phyloP scores from a whole-genome alignment of 2,888 invertebrate species.

The Tinea pellionella region DNA sequence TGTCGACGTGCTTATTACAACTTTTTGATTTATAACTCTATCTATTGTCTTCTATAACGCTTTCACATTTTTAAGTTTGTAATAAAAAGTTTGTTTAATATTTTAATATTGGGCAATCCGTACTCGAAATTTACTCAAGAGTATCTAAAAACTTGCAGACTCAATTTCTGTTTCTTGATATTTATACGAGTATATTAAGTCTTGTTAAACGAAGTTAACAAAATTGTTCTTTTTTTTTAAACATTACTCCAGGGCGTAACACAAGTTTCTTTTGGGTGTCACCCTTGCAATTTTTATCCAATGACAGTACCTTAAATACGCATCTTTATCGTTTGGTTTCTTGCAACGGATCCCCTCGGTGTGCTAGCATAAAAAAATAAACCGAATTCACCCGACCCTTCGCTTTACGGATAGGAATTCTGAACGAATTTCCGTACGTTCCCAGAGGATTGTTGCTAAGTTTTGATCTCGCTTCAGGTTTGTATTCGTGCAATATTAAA shows the following conservation, averaged over 20 bases:
- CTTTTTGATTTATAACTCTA: neutral
- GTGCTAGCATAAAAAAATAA: conserved; percentile 39
- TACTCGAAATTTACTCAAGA: neutral
- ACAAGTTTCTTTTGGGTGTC: conserved; percentile 30
- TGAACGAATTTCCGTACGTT: conserved; percentile 25
- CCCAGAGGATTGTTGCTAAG: conserved; percentile 24
- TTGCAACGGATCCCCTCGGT: conserved; percentile 25
- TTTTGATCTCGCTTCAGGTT: conserved; percentile 20
- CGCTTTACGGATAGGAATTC: conserved; percentile 27
- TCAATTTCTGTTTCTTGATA: neutral
- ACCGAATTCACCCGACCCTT: conserved; percentile 23
- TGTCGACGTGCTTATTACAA: neutral
- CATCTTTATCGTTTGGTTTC: conserved; percentile 34
- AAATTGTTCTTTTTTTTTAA: neutral
- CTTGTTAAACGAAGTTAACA: neutral
- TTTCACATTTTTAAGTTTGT: neutral
- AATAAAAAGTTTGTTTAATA: no score
- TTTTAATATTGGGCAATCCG: no score
- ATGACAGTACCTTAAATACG: conserved; percentile 38
- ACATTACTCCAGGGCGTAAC: conserved; percentile 16
- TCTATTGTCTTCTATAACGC: conserved; percentile 7
- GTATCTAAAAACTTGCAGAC: neutral
- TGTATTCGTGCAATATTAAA: neutral
- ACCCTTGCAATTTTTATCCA: conserved; percentile 41
- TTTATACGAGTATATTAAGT: neutral